These are phyloP conservation scores for Acleris cristana DNA, from an alignment of 2,888 invertebrate species.

Conservation along the genomic window DNA sequence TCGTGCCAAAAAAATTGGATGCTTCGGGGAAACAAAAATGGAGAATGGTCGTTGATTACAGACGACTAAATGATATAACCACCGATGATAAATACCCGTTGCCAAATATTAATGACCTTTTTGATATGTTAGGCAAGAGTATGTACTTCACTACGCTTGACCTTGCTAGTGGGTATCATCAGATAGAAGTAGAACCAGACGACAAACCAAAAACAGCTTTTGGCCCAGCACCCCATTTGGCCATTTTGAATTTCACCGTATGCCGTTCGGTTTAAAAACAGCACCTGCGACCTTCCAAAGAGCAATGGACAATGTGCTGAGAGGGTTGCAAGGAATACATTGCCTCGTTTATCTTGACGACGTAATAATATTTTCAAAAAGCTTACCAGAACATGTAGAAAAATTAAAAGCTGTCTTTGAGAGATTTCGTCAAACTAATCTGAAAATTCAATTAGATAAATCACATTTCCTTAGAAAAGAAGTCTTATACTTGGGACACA, in stretches of 20 bases:
- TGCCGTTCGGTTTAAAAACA: constrained; percentile 47
- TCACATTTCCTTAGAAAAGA: constrained; percentile 43
- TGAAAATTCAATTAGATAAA: constrained; percentile 44
- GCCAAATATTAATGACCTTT: constrained; percentile 42
- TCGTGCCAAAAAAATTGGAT: constrained; percentile 57
- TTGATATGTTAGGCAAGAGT: constrained; percentile 7
- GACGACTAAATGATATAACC: constrained; percentile 45
- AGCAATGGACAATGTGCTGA: constrained; percentile 56
- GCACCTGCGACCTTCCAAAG: constrained; percentile 63
- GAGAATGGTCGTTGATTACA: constrained; percentile 47
- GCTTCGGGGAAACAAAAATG: constrained; percentile 50
- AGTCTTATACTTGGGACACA: constrained; percentile 42
- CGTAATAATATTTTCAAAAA: constrained; percentile 49
- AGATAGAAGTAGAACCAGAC: constrained; percentile 42
- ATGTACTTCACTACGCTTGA: constrained; percentile 42
- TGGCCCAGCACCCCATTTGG: too few species aligned
- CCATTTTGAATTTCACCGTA: constrained; percentile 46
- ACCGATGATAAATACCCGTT: constrained; percentile 48
- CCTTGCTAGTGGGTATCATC: constrained; percentile 47
- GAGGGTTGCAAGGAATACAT: constrained; percentile 51
- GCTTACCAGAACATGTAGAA: constrained; percentile 41
- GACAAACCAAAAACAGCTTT: too few species aligned
- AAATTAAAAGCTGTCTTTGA: constrained; percentile 43
- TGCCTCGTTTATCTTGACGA: constrained; percentile 57
- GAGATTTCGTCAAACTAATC: constrained; percentile 39